These are phyloP conservation scores for Lobophora halterata DNA, from an alignment of 2,888 invertebrate genomes.

Conservation along the genomic window DNA sequence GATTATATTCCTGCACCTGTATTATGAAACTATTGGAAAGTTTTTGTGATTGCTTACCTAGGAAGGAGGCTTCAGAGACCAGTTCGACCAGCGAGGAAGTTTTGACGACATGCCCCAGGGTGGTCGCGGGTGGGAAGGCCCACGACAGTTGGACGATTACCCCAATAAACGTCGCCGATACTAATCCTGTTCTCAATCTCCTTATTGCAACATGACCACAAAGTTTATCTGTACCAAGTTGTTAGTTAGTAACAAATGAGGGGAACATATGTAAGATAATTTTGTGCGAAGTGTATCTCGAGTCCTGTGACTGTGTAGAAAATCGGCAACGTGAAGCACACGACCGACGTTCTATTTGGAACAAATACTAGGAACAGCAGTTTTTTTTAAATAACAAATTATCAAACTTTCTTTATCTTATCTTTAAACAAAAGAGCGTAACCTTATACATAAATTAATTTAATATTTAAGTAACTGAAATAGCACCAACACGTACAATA, in stretches of 20 bases:
- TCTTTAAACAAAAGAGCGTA: too few species aligned
- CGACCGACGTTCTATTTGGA: too few species aligned
- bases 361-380: too few species aligned
- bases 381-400: too few species aligned
- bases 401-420: too few species aligned
- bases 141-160: conserved; percentile 82
- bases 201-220: conserved; percentile 17
- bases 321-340: too few species aligned
- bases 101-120: conserved; percentile 75
- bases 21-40: conserved; percentile 63
- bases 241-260: conserved; percentile 32
- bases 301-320: too few species aligned
- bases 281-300: too few species aligned
- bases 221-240: conserved; percentile 21
- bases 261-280: too few species aligned
- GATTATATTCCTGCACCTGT: conserved; percentile 19
- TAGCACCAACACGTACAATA: too few species aligned
- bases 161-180: conserved; percentile 84
- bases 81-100: conserved; percentile 73
- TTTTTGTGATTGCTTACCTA: conserved; percentile 76
- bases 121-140: conserved; percentile 80
- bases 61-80: conserved; percentile 79
- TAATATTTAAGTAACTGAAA: too few species aligned
- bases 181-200: conserved; percentile 51
- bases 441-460: too few species aligned